Base-by-base conservation (phyloP, 2,888 invertebrate genomes). In the Polydrusus pterygomalis region DNA sequence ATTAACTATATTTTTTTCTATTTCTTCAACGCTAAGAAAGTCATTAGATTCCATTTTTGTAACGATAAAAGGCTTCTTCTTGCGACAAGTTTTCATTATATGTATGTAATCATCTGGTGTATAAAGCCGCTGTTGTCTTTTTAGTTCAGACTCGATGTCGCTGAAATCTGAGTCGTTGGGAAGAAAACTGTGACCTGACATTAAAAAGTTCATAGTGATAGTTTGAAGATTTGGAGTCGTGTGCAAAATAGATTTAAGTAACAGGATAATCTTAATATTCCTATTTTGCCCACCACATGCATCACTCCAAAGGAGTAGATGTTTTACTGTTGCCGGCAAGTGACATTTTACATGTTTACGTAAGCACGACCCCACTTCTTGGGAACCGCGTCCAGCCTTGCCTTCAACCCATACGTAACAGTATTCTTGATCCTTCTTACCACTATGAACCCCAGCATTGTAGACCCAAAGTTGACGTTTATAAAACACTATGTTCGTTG, bases 381-480 rank as follows among this genome's bases (percentile, higher is more conserved):
- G 77, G 18, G 76, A 77, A 34, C 81, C 83, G 20, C 82, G 75
- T 34, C 80, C 82, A 58, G 80, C 80, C 77, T 77, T 77, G 60
- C 78, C 74, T 78, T 83, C 82, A 49, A 80, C 30, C 82, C 82
- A 82, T 49, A 70, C 45, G 56, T 74, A 71, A 54, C 64, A 77
- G 34, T 60, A 73, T 58, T 65, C 74, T 49, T 69, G 43, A 13
- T 81, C 60, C 0, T 58, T 38, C 43, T 65, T 79, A 18, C 79
- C 80, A 49, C 75, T 54, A 67, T 80, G 79, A 30, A 83, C 76
- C 8, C 80, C 80, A 40, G 54, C 64, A 73, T 83, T 83, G 68
- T 82, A 83, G 9, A 81, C 56, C 79, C 81, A 81, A 56, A 83
- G 74, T 71, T 82, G 82, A 15, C 83, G 68, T 75, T 83, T 83